Base-by-base conservation (phyloP, 2,888 invertebrate species). In the Junonia oenone region DNA sequence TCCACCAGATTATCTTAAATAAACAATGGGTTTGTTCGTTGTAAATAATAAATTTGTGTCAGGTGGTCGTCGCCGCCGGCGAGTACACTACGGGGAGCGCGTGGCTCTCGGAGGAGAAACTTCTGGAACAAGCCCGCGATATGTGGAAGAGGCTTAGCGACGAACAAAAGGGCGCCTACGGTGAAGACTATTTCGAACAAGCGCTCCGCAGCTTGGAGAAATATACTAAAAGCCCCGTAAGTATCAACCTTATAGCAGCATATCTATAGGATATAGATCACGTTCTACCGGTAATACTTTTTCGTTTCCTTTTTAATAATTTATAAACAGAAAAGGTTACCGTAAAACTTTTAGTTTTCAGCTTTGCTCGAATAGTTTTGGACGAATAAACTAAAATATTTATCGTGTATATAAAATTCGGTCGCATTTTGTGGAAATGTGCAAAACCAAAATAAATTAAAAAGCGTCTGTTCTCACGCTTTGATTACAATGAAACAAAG, bases 81-180 rank as follows among this genome's bases (percentile, higher is more conserved):
- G 96, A 96, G 81, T 95, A 94, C 68, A 93, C 96, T 6, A 94
- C 95, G 0, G 96, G 96, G 72, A 95, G 93, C 66, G 93, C 93
- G 1, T 95, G 95, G 95, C 82, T 95, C 8, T 93, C 92, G 15
- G 94, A 95, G 64, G 92, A 91, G 58, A 91, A 93, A 62, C 83
- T 94, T 65, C 78, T 94, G 59, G 93, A 93, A 68, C 93, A 93
- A 83, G 96, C 96, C 5, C 93, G 93, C 59, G 93, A 94, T 68
- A 96, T 97, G 96, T 97, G 97, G 97, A 93, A 94, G 73, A 83
- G 96, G 67, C 92, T 93, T 55, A 94, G 95, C 66, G 95, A 95
- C 73, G 94, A 94, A 73, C 94, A 94, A 70, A 92, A 93, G 69
- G 92, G 92, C 31, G 93, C 94, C 63, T 97, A 96, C 74, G 95